phyloP scores from a whole-genome alignment of 1,140 invertebrate species.

The Cardiocondyla obscurior region DNA sequence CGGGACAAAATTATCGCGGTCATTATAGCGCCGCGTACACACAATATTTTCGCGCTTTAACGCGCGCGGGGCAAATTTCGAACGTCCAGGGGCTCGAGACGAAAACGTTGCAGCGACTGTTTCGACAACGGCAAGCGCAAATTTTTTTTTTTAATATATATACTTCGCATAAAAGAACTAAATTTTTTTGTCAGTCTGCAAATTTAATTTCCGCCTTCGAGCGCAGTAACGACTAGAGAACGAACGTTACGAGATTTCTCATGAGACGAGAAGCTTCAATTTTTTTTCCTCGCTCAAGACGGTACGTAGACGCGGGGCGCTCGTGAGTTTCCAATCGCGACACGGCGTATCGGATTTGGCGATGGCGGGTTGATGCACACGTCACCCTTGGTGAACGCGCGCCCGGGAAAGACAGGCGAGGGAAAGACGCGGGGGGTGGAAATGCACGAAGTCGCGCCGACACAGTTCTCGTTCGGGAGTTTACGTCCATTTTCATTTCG shows the following conservation, averaged over 20 bases:
- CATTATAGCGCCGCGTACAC: slow-evolving; percentile 18
- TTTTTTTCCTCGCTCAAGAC: slow-evolving; percentile 7
- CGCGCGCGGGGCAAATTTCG: not conserved
- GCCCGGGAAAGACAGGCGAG: slow-evolving; percentile 26
- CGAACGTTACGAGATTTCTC: not conserved
- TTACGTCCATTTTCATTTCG: slow-evolving; percentile 69
- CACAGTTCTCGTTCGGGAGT: slow-evolving; percentile 46
- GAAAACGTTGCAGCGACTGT: not conserved
- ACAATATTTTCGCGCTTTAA: slow-evolving; percentile 43
- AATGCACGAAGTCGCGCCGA: slow-evolving; percentile 18
- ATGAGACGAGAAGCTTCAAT: slow-evolving; percentile 10
- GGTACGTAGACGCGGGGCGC: not conserved
- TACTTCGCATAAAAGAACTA: not conserved
- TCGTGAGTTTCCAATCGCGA: slow-evolving; percentile 10
- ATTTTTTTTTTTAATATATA: not conserved
- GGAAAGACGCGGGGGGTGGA: not conserved
- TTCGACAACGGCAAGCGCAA: not conserved
- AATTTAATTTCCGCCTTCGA: not conserved
- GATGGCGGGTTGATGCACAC: slow-evolving; percentile 43
- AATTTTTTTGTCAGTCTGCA: no score
- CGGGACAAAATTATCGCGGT: slow-evolving; percentile 42
- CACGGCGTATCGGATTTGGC: slow-evolving; percentile 29
- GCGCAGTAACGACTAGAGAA: not conserved
- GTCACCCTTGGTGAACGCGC: slow-evolving; percentile 35
- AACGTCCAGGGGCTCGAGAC: not conserved